Evolutionary conservation across 2,797 vertebrate genomes (phyloP), one percentile per base, ranked within the genome.

Genomic region (Myioborus melanocephalus): DNA sequence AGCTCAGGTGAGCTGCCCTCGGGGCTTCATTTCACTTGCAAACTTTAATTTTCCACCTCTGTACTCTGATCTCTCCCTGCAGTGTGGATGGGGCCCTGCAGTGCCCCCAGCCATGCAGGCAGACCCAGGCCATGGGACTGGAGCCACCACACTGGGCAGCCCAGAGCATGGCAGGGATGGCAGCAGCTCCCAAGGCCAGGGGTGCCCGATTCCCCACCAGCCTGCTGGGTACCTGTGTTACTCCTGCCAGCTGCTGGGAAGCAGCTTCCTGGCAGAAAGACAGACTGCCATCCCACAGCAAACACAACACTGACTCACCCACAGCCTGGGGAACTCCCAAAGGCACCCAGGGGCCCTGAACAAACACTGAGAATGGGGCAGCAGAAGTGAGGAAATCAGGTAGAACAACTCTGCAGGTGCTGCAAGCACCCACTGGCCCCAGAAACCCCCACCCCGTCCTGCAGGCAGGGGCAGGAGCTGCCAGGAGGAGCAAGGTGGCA

Each of bases 111-210:
- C 71, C 59, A 37, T 7, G 44, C 55, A n/a, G 32, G 6, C 61
- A 69, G 56, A 27, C 14, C 0, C 0, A 55, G 84, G 63, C 44
- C 57, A 15, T 0, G 0, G 0, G 12, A 23, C 47, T 2, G 2
- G 10, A 39, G 65, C 72, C 0, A 0, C 2, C 17, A 6, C 1
- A 8, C 1, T 0, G 0, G 46, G 66, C 27, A 84, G 59, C 32
- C 6, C 7, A 10, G 71, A 55, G 81, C 12, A 3, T 0, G 0
- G 39, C 0, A 1, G 63, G 49, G 22, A 37, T 4, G 3, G 61
- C 80, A 79, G 66, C 5, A 1, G 43, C 43, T 28, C 59, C 52
- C 32, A 5, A 2, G 14, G 52, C 43, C 16, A 56, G 57, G 64
- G 19, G 14, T 19, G 28, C 3, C 2, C 41, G 23, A 19, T 0